Conservation (phyloP, 2,113 vertebrate genomes). For the Cebidichthys violaceus region DNA sequence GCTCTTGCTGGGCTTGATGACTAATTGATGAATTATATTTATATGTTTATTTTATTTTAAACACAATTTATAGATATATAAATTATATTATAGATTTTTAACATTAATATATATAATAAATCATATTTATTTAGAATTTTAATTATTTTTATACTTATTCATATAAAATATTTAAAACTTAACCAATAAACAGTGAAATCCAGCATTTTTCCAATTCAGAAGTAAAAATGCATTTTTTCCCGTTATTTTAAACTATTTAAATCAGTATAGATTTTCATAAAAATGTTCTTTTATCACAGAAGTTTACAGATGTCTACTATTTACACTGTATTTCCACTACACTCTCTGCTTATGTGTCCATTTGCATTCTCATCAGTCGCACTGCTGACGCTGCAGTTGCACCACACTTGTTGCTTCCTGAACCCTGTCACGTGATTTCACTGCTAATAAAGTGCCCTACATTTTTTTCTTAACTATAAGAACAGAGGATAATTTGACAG, state of each 20-base stretch:
- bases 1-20: too few species aligned
- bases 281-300: neutral
- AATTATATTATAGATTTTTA: too few species aligned
- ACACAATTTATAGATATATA: too few species aligned
- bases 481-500: neutral
- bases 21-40: too few species aligned
- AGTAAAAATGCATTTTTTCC: neutral
- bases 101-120: neutral
- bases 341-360: neutral
- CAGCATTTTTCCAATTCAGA: neutral
- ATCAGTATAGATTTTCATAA: neutral
- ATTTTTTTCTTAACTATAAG: neutral
- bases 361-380: neutral
- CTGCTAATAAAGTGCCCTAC: slow-evolving; percentile 17
- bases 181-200: neutral
- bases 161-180: neutral
- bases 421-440: neutral
- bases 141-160: neutral
- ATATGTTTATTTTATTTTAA: too few species aligned
- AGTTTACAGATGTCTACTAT: neutral
- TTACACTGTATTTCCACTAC: neutral
- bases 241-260: neutral
- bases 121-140: too few species aligned
- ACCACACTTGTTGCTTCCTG: neutral
- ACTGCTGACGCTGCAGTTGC: neutral